phyloP scores from a whole-genome alignment of 1,140 invertebrate species.

The Meloidogyne hapla region DNA sequence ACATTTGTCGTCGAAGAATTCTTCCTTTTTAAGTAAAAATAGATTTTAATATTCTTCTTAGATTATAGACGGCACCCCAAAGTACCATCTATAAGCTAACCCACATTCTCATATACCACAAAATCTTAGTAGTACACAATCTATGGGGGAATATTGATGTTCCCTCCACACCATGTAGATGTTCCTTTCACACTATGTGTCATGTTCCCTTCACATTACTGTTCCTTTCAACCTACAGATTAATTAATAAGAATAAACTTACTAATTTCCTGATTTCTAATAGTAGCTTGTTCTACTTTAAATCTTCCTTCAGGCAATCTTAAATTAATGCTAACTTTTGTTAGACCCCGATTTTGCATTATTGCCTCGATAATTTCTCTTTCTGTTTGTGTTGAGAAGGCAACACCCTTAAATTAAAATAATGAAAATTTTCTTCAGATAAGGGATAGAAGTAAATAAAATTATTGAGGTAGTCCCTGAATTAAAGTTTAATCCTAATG shows the following conservation, averaged over 20 bases:
- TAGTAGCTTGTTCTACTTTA: conserved; percentile 59
- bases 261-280: conserved; percentile 63
- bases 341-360: conserved; percentile 52
- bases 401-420: conserved; percentile 54
- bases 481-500: not conserved
- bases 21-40: conserved; percentile 10
- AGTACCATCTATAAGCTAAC: no score
- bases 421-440: not conserved
- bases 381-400: conserved; percentile 58
- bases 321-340: conserved; percentile 61
- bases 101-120: no score
- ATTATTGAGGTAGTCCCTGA: no score
- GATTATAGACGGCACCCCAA: no score
- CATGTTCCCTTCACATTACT: no score
- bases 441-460: no score
- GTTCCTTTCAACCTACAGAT: not conserved
- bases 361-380: conserved; percentile 62
- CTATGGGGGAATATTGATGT: no score
- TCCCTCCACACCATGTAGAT: no score
- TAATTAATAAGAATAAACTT: conserved; percentile 34
- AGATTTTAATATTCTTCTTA: not conserved
- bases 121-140: no score
- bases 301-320: conserved; percentile 61
- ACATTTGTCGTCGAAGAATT: conserved; percentile 25
- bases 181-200: no score